Evolutionary conservation across 2,113 vertebrate genomes (phyloP).

Genomic region (Excalfactoria chinensis): DNA sequence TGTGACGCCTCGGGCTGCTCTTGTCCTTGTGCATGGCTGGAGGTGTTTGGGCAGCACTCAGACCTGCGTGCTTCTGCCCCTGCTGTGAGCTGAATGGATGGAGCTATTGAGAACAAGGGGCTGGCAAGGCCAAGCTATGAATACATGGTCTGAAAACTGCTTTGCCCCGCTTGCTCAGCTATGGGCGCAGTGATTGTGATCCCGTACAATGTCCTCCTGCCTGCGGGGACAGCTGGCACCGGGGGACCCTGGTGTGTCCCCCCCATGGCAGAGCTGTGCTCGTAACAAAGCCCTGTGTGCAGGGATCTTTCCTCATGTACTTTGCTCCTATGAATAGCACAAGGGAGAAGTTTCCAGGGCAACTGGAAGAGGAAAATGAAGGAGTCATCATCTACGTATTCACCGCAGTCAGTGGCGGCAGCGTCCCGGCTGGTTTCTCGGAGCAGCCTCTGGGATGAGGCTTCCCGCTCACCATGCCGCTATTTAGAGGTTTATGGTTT

Average conservation of each 20-base stretch:
- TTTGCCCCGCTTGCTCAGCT: accelerated
- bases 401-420: neutral
- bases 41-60: accelerated
- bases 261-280: neutral
- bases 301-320: neutral
- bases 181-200: accelerated
- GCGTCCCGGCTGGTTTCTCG: neutral
- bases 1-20: neutral
- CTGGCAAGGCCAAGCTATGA: neutral
- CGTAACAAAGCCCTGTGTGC: accelerated
- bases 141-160: neutral
- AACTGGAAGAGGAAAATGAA: neutral
- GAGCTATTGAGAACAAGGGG: neutral
- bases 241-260: neutral
- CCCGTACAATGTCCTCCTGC: neutral
- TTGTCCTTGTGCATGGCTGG: neutral
- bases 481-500: neutral
- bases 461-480: neutral
- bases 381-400: neutral
- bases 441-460: neutral
- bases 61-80: neutral
- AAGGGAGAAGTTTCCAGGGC: neutral
- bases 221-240: no score
- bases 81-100: neutral
- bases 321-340: accelerated